Evolutionary conservation across 2,797 vertebrate genomes (phyloP), one percentile per base, ranked within the genome.

Genomic region (Dromococcyx pavoninus): DNA sequence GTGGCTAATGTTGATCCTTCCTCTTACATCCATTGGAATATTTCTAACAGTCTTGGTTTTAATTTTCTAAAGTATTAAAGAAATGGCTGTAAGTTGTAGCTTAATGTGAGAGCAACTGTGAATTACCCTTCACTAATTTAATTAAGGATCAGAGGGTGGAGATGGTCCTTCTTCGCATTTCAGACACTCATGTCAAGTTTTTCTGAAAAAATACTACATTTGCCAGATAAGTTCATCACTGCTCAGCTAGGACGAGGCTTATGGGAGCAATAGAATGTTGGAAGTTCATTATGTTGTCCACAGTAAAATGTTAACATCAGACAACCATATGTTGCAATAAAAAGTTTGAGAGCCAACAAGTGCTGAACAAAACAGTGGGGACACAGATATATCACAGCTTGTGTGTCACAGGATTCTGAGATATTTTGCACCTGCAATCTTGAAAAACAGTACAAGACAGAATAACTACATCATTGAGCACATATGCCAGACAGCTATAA

Each of bases 271-370:
- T 73, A 91, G 80, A 24, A 28, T 78, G 28, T n/a, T 86, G 54
- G 56, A 95, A 73, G 70, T 87, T 91, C 93, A 94, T 95, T 88
- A 56, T 30, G 24, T 51, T 62, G 53, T 82, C 90, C 86, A 11
- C 1, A 1, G 86, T 76, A 88, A 95, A 90, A 90, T 82, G 95
- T 39, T 90, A 91, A 73, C 83, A 87, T 86, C 86, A 94, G 83
- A 56, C 76, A 94, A 65, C 93, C 93, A 95, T 95, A 96, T 95
- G 94, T 33, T 86, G 86, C 66, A 86, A 70, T 95, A 87, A 96
- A 94, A 94, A 90, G 70, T 94, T 75, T 79, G 77, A 86, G 67
- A 91, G 80, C 39, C 73, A 88, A 33, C 51, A 84, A 93, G 62
- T 14, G 62, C 80, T 84, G 86, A 84, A 76, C 51, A 67, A 69